Conservation (phyloP, 2,888 invertebrate species). For the Heliconius ismenius region DNA sequence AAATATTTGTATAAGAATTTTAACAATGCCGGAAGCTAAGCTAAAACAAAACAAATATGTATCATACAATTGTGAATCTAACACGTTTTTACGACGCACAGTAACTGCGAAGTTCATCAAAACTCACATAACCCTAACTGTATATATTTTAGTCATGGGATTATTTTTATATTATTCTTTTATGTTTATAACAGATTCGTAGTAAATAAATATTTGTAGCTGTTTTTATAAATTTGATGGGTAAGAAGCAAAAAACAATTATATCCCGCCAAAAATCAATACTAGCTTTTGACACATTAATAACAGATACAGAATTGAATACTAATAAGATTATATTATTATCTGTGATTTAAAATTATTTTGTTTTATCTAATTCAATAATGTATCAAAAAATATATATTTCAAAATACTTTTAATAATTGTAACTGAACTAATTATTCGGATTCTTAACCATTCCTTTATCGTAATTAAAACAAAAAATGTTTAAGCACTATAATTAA, state of each 20-base stretch:
- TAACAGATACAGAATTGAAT: neutral
- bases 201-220: neutral
- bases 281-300: neutral
- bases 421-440: neutral
- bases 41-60: constrained; percentile 3
- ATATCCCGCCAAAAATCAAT: neutral
- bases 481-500: neutral
- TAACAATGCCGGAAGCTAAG: constrained; percentile 17
- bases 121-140: constrained; percentile 28
- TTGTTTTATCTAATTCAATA: neutral
- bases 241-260: neutral
- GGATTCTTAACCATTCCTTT: neutral
- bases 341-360: neutral
- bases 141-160: constrained; percentile 24
- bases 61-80: constrained; percentile 5
- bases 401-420: too few species aligned
- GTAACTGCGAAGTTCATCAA: constrained; percentile 10
- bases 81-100: constrained; percentile 18
- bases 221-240: neutral
- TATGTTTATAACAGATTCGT: neutral
- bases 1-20: neutral
- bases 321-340: neutral
- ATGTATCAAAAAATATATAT: neutral
- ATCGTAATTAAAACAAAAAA: neutral
- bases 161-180: constrained; percentile 5